Conservation (phyloP, 2,888 invertebrate genomes). For the Phortica okadai region DNA sequence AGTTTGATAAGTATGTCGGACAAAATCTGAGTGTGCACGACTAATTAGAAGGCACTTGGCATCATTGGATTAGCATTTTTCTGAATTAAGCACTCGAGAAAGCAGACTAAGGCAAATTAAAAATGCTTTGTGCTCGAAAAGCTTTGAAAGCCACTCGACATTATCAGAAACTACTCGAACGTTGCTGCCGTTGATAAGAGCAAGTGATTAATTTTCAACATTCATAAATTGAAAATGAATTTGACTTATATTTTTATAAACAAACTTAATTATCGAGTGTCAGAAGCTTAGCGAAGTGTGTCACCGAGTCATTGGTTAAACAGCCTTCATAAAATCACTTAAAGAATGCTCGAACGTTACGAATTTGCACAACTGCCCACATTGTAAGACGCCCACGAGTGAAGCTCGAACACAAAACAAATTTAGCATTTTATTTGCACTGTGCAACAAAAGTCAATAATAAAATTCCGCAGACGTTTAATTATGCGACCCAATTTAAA, state of each 20-base stretch:
- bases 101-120: no score
- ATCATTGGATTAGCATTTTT: no score
- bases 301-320: background rate
- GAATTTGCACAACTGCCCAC: background rate
- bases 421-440: slow-evolving; percentile 7
- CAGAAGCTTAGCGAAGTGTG: background rate
- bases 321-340: slow-evolving; percentile 1
- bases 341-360: background rate
- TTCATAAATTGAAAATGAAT: no score
- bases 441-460: background rate
- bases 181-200: no score
- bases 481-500: slow-evolving; percentile 22
- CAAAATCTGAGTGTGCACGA: no score
- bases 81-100: no score
- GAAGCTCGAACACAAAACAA: background rate
- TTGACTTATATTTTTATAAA: background rate
- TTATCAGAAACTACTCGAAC: no score
- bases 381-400: background rate
- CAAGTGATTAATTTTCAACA: no score
- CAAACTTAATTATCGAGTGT: background rate
- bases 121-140: no score
- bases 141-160: no score
- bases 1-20: no score
- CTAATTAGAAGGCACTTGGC: no score
- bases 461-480: background rate